A percentile compares a stretch with the other conserved stretches of the same genome.
phyloP scores from a whole-genome alignment of 2,797 vertebrate species.

The Gobionotothen gibberifrons region DNA sequence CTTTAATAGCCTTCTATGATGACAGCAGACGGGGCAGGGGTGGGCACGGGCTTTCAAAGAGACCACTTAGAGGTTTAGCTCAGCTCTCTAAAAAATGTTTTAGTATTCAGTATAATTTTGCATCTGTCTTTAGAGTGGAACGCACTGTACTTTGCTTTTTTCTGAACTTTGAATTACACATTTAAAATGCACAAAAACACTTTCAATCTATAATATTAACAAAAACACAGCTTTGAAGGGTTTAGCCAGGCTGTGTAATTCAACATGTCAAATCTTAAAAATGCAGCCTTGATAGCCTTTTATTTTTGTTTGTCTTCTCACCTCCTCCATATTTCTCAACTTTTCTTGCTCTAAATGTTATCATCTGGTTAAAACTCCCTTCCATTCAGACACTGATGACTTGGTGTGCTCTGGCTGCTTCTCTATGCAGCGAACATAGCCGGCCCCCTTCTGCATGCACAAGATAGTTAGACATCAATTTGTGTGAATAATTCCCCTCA shows the following conservation, averaged over 20 bases:
- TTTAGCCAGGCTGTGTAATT: conserved; percentile 1
- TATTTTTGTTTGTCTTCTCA: not conserved
- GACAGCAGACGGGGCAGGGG: conserved; percentile 3
- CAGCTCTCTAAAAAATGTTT: conserved; percentile 7
- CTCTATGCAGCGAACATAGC: not conserved
- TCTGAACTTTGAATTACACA: not conserved
- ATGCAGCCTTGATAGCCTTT: not conserved
- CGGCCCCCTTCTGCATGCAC: not conserved
- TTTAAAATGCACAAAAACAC: conserved; percentile 2
- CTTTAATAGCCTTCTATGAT: conserved; percentile 28
- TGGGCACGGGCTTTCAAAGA: conserved; percentile 1
- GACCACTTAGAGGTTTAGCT: conserved; percentile 5
- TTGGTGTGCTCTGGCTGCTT: not conserved
- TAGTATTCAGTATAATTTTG: conserved; percentile 5
- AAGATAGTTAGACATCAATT: conserved; percentile 50
- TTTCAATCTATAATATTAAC: not conserved
- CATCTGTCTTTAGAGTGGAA: conserved; percentile 3
- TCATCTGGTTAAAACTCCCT: not conserved
- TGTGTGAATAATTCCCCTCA: conserved; percentile 47
- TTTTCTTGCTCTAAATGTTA: not conserved
- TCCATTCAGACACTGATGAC: conserved; percentile 43
- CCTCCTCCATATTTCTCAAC: not conserved
- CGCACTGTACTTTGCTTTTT: not conserved
- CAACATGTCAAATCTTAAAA: conserved; percentile 21
- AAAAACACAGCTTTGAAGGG: conserved; percentile 8